A percentile compares a stretch with the other conserved stretches of the same genome.
Evolutionary conservation across 92 coral and sea anemone genomes (phyloP).

Genomic region (Bergia puertoricense): DNA sequence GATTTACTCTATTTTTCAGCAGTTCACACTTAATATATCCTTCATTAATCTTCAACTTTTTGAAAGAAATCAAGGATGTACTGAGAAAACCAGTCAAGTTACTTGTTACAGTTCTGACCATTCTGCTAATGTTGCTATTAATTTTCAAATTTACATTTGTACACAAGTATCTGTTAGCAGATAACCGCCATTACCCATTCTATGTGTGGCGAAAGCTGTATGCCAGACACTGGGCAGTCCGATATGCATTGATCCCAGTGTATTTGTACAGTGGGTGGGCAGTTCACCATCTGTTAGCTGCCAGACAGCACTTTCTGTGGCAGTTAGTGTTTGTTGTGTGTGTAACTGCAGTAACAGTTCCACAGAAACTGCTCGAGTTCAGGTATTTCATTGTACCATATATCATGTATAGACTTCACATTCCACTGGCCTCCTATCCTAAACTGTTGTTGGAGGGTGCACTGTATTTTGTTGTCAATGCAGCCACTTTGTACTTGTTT

Average conservation of each 20-base stretch:
- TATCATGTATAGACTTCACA: conserved; percentile 75
- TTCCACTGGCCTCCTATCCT: conserved; percentile 59
- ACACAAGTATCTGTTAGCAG: conserved; percentile 88
- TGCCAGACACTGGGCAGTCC: conserved; percentile 74
- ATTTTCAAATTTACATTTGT: conserved; percentile 77
- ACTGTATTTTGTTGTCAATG: conserved; percentile 69
- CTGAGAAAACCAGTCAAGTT: conserved; percentile 51
- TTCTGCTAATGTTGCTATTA: conserved; percentile 41
- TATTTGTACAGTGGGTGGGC: conserved; percentile 71
- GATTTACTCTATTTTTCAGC: conserved; percentile 76
- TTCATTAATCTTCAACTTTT: conserved; percentile 43
- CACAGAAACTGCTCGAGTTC: conserved; percentile 90
- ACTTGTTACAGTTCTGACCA: conserved; percentile 29
- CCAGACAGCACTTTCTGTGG: conserved; percentile 68
- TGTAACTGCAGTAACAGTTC: conserved; percentile 69
- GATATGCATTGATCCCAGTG: conserved; percentile 68
- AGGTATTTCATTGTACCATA: conserved; percentile 93
- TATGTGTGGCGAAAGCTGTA: conserved; percentile 94
- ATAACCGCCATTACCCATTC: conserved; percentile 95
- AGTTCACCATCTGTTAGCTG: conserved; percentile 54
- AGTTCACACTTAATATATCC: conserved; percentile 67
- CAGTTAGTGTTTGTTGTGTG: conserved; percentile 72
- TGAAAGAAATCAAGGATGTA: conserved; percentile 32
- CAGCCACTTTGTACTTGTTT: conserved; percentile 69
- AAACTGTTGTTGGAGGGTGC: conserved; percentile 66